Conservation (phyloP, 1,140 invertebrate genomes). For the Hyposmocoma kahamanoa region DNA sequence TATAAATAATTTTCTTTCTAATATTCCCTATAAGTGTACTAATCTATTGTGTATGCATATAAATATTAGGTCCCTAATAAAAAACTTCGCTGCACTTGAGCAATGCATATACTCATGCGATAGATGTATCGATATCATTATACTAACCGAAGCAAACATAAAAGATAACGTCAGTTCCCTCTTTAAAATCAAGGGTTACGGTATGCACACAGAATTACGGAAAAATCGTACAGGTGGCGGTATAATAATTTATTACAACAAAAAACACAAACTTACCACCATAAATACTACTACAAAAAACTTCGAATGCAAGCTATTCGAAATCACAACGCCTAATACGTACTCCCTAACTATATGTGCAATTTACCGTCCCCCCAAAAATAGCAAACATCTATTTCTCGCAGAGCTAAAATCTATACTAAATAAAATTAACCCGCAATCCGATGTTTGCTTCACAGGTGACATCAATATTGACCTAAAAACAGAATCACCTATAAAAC, state of each 20-base stretch:
- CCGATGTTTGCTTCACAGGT: too few species aligned
- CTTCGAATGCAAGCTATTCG: not conserved
- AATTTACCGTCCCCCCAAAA: not conserved
- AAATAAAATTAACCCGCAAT: too few species aligned
- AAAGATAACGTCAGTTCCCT: not conserved
- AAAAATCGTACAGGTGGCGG: not conserved
- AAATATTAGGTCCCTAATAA: not conserved
- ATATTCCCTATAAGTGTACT: not conserved
- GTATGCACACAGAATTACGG: not conserved
- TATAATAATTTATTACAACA: not conserved
- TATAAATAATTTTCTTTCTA: not conserved
- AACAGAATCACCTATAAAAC: too few species aligned
- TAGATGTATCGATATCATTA: not conserved
- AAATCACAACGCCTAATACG: not conserved
- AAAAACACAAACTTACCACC: not conserved
- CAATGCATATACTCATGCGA: not conserved
- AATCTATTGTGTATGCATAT: not conserved
- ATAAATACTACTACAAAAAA: not conserved
- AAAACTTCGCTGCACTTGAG: not conserved
- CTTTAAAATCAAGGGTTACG: not conserved
- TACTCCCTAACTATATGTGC: not conserved
- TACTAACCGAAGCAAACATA: conserved; percentile 2
- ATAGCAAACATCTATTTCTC: not conserved
- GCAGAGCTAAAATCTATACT: too few species aligned
- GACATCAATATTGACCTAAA: too few species aligned